These are phyloP conservation scores for Ranitomeya variabilis DNA, from an alignment of 2,113 vertebrate genomes.

Conservation along the genomic window DNA sequence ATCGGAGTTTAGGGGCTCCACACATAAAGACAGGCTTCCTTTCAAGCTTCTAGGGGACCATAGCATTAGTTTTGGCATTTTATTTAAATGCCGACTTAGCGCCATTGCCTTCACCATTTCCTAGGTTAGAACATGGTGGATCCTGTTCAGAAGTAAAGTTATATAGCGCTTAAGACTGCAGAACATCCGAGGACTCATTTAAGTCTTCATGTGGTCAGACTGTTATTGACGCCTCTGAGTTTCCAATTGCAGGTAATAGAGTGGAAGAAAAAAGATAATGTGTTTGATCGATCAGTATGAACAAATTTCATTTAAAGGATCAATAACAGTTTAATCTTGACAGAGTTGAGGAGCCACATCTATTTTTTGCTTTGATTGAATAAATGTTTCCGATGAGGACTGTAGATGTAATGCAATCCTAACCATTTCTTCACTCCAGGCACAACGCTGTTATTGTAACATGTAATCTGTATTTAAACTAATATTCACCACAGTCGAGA, in stretches of 20 bases:
- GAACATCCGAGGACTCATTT: conserved; percentile 72
- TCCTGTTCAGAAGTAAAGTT: conserved; percentile 20
- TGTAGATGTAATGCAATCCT: conserved; percentile 74
- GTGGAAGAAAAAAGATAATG: conserved; percentile 92
- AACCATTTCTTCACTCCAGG: conserved; percentile 73
- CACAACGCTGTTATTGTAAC: conserved; percentile 76
- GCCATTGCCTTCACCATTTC: background rate
- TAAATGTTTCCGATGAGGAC: conserved; percentile 81
- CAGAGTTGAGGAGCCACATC: conserved; percentile 91
- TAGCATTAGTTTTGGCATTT: background rate
- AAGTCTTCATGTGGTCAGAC: conserved; percentile 79
- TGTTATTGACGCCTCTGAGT: conserved; percentile 87
- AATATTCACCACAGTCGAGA: conserved; percentile 75
- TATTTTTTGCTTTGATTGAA: conserved; percentile 96
- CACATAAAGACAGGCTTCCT: background rate
- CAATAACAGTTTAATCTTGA: conserved; percentile 99
- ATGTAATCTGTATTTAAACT: conserved; percentile 88
- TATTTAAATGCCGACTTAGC: background rate
- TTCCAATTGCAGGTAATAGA: conserved; percentile 95
- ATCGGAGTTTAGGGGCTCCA: too few species aligned
- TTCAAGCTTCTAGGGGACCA: background rate
- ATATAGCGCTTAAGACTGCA: conserved; percentile 52
- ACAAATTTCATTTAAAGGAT: conserved; percentile 99
- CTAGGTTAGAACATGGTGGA: background rate
- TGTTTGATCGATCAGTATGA: conserved; percentile 98